Evolutionary conservation across 2,113 vertebrate species (phyloP).

Genomic region (Atherinomorus stipes): DNA sequence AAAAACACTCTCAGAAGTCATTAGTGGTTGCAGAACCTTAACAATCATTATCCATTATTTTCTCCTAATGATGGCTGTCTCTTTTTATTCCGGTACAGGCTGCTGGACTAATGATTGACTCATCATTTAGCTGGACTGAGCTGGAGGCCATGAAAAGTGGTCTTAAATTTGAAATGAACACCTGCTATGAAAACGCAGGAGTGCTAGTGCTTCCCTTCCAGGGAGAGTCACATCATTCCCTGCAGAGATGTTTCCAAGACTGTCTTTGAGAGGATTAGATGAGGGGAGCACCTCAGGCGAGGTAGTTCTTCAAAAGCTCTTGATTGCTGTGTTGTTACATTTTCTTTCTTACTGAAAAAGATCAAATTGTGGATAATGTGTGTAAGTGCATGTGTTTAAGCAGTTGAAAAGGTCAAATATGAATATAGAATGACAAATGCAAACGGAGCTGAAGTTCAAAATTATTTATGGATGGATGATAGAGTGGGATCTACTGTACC

Average conservation of each 20-base stretch:
- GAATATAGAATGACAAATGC: background rate
- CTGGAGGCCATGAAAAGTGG: background rate
- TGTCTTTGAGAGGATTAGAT: slow-evolving; percentile 24
- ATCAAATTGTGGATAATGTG: background rate
- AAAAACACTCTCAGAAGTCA: slow-evolving; percentile 30
- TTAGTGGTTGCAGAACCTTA: slow-evolving; percentile 31
- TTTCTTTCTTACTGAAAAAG: background rate
- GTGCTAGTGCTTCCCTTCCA: background rate
- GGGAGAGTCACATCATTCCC: slow-evolving; percentile 6
- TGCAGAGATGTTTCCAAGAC: slow-evolving; percentile 17
- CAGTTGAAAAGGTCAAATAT: background rate
- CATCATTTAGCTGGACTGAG: slow-evolving; percentile 11
- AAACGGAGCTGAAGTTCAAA: background rate
- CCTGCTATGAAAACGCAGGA: background rate
- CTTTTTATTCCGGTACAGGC: background rate
- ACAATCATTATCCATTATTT: slow-evolving; percentile 28
- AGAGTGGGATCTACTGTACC: too few species aligned
- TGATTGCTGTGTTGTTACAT: background rate
- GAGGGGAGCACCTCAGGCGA: slow-evolving; percentile 19
- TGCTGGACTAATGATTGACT: slow-evolving; percentile 28
- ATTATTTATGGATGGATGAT: too few species aligned
- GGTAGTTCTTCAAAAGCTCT: background rate
- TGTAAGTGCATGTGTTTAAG: background rate
- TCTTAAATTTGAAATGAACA: slow-evolving; percentile 8
- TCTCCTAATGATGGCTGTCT: slow-evolving; percentile 22